Evolutionary conservation across 2,113 vertebrate species (phyloP).

Genomic region (Typhlomys cinereus): DNA sequence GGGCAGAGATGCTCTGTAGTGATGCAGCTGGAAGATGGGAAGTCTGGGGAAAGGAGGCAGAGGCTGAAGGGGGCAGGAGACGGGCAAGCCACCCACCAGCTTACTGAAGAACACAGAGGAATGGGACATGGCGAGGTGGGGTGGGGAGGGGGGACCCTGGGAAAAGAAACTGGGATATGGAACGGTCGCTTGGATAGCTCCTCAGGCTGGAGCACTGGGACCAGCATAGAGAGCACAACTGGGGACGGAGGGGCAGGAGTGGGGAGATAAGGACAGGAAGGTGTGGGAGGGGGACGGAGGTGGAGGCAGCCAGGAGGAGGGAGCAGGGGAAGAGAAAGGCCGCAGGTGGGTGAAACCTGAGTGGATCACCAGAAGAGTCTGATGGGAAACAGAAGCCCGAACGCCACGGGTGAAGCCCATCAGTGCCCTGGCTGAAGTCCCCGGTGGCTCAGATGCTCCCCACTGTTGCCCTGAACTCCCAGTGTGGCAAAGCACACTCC

Average conservation of each 20-base stretch:
- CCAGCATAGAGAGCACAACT: background rate
- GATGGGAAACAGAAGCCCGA: background rate
- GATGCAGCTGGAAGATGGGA: background rate
- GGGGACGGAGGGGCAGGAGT: too few relatives aligned
- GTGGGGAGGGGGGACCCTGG: background rate
- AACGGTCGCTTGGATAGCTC: background rate
- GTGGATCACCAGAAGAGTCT: background rate
- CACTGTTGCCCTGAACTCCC: background rate
- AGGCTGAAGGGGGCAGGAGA: background rate
- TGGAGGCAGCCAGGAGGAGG: too few relatives aligned
- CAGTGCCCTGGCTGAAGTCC: background rate
- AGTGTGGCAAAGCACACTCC: background rate
- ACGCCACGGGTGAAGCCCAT: background rate
- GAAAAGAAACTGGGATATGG: background rate
- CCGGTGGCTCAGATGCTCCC: background rate
- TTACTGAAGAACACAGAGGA: background rate
- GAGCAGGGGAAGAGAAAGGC: background rate
- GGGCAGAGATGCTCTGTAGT: background rate
- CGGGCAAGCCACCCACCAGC: too few relatives aligned
- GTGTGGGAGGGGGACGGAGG: background rate
- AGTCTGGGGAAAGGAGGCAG: too few relatives aligned
- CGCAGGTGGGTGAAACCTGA: too few relatives aligned
- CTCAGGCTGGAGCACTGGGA: background rate
- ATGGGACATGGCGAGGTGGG: background rate
- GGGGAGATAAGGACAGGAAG: background rate